Conservation (phyloP, 1,140 invertebrate species). For the Philotrypesis tridentata region DNA sequence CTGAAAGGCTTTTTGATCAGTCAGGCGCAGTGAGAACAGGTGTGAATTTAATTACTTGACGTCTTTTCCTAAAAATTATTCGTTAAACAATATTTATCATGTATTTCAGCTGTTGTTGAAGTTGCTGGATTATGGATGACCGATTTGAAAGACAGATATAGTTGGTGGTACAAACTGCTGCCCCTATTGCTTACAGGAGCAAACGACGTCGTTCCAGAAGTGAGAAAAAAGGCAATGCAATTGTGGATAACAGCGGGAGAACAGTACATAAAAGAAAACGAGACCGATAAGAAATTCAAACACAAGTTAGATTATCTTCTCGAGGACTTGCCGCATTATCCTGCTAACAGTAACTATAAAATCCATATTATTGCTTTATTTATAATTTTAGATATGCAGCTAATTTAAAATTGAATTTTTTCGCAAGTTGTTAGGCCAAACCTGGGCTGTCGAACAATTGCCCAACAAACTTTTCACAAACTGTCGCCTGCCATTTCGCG, state of each 20-base stretch:
- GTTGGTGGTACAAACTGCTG: constrained; percentile 83
- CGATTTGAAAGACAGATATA: constrained; percentile 84
- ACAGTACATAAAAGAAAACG: constrained; percentile 84
- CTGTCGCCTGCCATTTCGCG: constrained; percentile 78
- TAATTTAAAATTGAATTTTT: constrained; percentile 29
- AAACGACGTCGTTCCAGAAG: constrained; percentile 81
- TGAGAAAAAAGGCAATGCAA: constrained; percentile 74
- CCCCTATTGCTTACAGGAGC: constrained; percentile 85
- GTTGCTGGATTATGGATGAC: constrained; percentile 81
- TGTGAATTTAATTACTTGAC: constrained; percentile 39
- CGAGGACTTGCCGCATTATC: constrained; percentile 77
- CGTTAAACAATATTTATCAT: constrained; percentile 21
- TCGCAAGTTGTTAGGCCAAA: constrained; percentile 79
- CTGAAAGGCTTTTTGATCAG: constrained; percentile 85
- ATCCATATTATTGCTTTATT: constrained; percentile 31
- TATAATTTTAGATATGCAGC: background rate
- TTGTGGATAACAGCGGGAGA: constrained; percentile 82
- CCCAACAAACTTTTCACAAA: constrained; percentile 81
- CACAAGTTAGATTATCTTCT: constrained; percentile 82
- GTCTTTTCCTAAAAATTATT: background rate
- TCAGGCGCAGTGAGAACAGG: constrained; percentile 78
- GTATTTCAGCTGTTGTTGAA: constrained; percentile 77
- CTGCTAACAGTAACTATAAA: constrained; percentile 72
- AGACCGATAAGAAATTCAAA: constrained; percentile 82
- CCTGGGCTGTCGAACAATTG: constrained; percentile 83